Base-by-base conservation (phyloP, 1,140 invertebrate genomes). In the Bombus pascuorum region DNA sequence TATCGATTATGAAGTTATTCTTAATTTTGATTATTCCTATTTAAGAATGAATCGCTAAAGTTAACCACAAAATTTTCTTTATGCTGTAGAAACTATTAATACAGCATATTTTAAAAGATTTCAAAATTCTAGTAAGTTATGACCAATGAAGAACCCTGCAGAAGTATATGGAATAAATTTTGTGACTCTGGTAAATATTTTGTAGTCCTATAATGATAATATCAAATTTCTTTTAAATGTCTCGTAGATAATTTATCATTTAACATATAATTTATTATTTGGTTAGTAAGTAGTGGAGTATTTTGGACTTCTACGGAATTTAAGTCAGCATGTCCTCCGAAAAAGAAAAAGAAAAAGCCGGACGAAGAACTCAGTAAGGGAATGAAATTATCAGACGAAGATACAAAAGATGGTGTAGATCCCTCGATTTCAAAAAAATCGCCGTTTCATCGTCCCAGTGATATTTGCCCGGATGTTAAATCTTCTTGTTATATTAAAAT, bases 401-500 rank as follows among this genome's bases (percentile, higher is more conserved):
- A 44, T 44, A 71, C 28, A 71, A 65, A 70, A 59, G n/a, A 34
- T 15, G 47, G 18, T 1, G n/a, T 65, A 39, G 62, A 72, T 62
- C n/a, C 80, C 18, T n/a, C 62, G 42, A 37, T n/a, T 57, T 59
- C 57, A 25, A 73, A 85, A 53, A 44, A 47, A 47, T 68, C 12
- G 15, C 44, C 65, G 5, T 85, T 87, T 15, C 32, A 15, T 39
- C 2, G 37, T 37, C 71, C 82, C 9, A 75, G 59, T 62, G n/a
- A 85, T 71, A 72, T 82, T 44, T 89, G 85, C 39, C 82, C 89
- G 25, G 15, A n/a, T 0, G 1, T 25, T 4, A 71, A 68, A 62
- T 13, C 83, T 62, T 87, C 78, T 80, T 92, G 90, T 81, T 81
- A 59, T 5, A 92, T 92, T 71, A 92, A 92, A 88, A 91, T 91